These are phyloP conservation scores for Clunio marinus DNA, from an alignment of 2,888 invertebrate genomes.

Conservation along the genomic window DNA sequence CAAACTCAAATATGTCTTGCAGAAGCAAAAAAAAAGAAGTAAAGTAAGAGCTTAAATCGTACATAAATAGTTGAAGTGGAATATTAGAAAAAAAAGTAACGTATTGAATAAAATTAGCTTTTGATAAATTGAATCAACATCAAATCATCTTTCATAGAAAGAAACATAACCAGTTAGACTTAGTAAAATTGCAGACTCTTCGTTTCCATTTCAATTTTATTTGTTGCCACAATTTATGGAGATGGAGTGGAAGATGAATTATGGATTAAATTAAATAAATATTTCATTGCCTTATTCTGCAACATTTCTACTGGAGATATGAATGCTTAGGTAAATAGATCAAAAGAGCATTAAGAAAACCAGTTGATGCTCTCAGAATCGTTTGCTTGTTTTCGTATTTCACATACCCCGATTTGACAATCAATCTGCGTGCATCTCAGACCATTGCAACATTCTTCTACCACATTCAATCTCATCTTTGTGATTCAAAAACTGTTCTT, in stretches of 20 bases:
- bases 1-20: conserved; percentile 13
- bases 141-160: conserved; percentile 1
- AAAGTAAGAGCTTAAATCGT: neutral
- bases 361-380: neutral
- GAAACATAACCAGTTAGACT: conserved; percentile 9
- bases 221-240: conserved; percentile 18
- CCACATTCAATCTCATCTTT: conserved; percentile 1
- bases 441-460: conserved; percentile 16
- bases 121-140: conserved; percentile 29
- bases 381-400: neutral
- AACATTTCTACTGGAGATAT: neutral
- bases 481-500: conserved; percentile 19
- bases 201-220: conserved; percentile 14
- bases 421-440: conserved; percentile 24
- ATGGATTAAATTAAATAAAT: conserved; percentile 35
- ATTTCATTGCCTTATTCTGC: conserved; percentile 22
- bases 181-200: neutral
- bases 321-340: conserved; percentile 17
- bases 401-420: conserved; percentile 1
- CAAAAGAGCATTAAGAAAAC: conserved; percentile 2
- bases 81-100: conserved; percentile 6
- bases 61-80: conserved; percentile 22
- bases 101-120: conserved; percentile 14
- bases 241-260: conserved; percentile 20
- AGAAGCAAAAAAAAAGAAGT: neutral